Base-by-base conservation (phyloP, 2,888 invertebrate species). In the Hemithea aestivaria region DNA sequence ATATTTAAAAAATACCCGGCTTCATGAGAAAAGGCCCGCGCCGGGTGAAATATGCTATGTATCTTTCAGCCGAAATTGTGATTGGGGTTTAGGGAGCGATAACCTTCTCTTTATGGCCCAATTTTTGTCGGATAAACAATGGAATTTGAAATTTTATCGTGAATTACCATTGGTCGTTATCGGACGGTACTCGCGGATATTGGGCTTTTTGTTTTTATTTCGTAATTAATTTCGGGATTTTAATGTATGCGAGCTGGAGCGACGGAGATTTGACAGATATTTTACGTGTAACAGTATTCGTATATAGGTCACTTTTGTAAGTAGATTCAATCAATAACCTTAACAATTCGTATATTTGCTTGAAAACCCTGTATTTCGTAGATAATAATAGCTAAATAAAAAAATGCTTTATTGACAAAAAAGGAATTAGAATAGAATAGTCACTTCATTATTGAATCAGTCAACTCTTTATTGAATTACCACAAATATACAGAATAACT, bases 111-210 rank as follows among this genome's bases (percentile, higher is more conserved):
- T 83, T 82, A 83, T 74, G 73, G 69, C 67, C 77, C 76, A 79
- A 80, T 83, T 82, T 80, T 80, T 77, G 66, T 66, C 57, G 67
- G 67, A 75, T 76, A 81, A 80, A 82, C 79, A 80, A 76, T 68
- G 66, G 67, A 73, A 77, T 79, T 80, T 76, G 66, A 68, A 79
- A 77, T 77, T 75, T 72, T 71, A 75, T 74, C 66, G 68, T 55
- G 47, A 56, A 57, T 37, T 50, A 45, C 40, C 35, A 45, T 48
- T 43, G 40, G 41, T 51, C 53, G 48, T 55, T 53, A 56, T 53
- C 45, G 48, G 49, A 42, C 39, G 39, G 44, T 44, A 45, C 34
- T 48, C 46, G 40, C 30, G 45, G 42, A 48, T 50, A 48, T 47
- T 45, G 48, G 46, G 39, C 44, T 37, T 37, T 48, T 34, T 44